Conservation (phyloP, 2,113 vertebrate species). For the Jacana jacana region DNA sequence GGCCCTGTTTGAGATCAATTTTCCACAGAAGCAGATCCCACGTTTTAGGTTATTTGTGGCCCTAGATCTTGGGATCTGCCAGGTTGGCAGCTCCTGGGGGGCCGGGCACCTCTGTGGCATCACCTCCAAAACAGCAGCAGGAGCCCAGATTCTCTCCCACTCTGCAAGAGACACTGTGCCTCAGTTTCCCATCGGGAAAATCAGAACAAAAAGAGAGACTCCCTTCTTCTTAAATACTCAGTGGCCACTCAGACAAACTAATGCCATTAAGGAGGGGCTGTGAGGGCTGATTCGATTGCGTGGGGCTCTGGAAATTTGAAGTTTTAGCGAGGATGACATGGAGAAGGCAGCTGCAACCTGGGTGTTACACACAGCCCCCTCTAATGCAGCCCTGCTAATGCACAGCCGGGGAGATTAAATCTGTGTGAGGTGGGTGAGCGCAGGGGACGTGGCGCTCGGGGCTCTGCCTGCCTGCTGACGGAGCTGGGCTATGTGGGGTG, state of each 20-base stretch:
- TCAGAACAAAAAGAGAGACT: not conserved
- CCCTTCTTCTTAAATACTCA: not conserved
- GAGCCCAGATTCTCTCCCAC: not conserved
- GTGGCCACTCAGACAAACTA: not conserved
- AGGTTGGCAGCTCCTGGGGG: not conserved
- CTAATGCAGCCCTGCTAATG: not conserved
- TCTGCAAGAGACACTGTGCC: not conserved
- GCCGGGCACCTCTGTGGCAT: not conserved
- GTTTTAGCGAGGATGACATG: not conserved
- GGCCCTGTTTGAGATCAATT: not conserved
- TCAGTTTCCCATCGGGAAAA: not conserved
- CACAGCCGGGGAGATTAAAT: constrained; percentile 39
- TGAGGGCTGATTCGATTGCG: not conserved
- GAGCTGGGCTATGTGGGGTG: not conserved
- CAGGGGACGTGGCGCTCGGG: not conserved
- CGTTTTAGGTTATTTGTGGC: not conserved
- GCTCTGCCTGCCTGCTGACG: not conserved
- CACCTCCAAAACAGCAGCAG: rapidly evolving
- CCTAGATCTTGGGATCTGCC: not conserved
- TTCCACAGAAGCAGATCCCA: not conserved
- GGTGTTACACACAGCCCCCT: not conserved
- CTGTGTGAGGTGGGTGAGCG: not conserved
- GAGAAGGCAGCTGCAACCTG: not conserved
- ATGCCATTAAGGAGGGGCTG: not conserved
- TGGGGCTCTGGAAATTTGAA: not conserved